Evolutionary conservation across 2,888 invertebrate genomes (phyloP), one percentile per base, ranked within the genome.

Genomic region (Pristionchus entomophagus): DNA sequence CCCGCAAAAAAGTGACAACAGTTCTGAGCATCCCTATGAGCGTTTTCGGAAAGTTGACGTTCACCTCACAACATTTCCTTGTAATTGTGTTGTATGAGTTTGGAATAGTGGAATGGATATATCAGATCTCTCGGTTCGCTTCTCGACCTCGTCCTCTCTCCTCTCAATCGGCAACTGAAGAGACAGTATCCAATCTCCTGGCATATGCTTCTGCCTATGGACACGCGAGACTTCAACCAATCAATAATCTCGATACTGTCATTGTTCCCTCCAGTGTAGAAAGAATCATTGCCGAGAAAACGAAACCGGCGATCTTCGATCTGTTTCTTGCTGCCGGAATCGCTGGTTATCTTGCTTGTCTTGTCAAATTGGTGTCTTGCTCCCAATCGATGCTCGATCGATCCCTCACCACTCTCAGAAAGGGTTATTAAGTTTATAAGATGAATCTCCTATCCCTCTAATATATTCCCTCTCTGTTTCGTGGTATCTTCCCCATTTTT

Each of bases 231-330:
- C 22, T 38, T 12, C 73, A 85, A 49, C 51, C 35, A 10, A 35
- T 85, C 0, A n/a, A n/a, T n/a, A 2, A 38, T 26, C 49, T 65
- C 29, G 82, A 82, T 26, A 84, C 83, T 22, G 35, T 51, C 35
- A 65, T 84, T 10, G 62, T 65, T 12, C 62, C 83, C 1, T 45
- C 49, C 29, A 29, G 5, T 32, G 49, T 84, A 14, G 83, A 84
- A 65, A 62, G 65, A 84, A 84, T 84, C 62, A 49, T 84, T 17
- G 83, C 83, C 3, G 83, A 84, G 65, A 84, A 84, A 95, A 96
- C 89, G 10, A 99, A 99, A 94, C 99, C 99, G 88, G 99, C 99
- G 17, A 96, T 98, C 86, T 99, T 99, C 95, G 99, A 99, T 95
- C 96, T 99, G 91, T 96, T 99, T 91, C 95, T 99, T 22, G 97